A percentile compares a stretch with the other conserved stretches of the same genome.
phyloP scores from a whole-genome alignment of 2,797 vertebrate genomes.

The Orientallactaga sibirica region DNA sequence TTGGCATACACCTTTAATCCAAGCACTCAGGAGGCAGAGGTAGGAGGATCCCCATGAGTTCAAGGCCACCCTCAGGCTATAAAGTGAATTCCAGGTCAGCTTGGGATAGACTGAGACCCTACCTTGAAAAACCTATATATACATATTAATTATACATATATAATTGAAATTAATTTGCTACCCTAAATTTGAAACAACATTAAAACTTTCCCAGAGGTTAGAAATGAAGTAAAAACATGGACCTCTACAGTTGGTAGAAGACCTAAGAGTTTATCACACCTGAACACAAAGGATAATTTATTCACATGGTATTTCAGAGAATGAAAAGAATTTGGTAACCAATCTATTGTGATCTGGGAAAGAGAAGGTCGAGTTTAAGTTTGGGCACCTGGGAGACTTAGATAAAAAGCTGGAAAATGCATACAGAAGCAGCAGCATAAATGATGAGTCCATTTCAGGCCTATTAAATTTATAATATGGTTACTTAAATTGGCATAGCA shows the following conservation, averaged over 20 bases:
- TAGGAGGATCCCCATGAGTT: too few relatives aligned
- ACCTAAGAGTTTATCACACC: not conserved
- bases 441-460: not conserved
- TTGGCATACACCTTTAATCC: too few relatives aligned
- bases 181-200: slow-evolving; percentile 27
- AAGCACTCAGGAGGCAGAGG: too few relatives aligned
- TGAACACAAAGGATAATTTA: not conserved
- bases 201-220: not conserved
- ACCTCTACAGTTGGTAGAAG: not conserved
- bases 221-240: not conserved
- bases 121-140: too few relatives aligned
- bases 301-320: not conserved
- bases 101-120: too few relatives aligned
- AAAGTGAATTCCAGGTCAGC: too few relatives aligned
- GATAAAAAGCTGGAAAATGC: not conserved
- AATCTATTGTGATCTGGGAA: not conserved
- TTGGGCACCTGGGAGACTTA: not conserved
- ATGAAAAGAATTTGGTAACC: not conserved
- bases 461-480: not conserved
- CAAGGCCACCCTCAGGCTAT: too few relatives aligned
- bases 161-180: not conserved
- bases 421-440: not conserved
- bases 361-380: not conserved
- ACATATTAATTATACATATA: not conserved
- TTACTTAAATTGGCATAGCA: not conserved